Conservation (phyloP, 2,888 invertebrate species). For the Yponomeuta malinellus region DNA sequence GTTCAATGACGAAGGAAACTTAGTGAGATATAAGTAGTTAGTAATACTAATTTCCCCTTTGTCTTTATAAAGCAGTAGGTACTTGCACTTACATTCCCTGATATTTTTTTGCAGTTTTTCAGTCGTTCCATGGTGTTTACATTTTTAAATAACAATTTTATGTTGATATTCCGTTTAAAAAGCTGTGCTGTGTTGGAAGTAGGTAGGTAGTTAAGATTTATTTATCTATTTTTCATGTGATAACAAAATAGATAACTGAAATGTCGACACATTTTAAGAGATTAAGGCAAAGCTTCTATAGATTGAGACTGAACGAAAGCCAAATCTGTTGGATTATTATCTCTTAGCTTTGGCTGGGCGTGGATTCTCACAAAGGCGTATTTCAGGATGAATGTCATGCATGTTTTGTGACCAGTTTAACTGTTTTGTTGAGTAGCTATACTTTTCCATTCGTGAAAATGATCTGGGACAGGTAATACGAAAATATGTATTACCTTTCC, state of each 20-base stretch:
- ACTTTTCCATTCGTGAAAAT: too few species aligned
- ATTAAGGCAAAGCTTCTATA: background rate
- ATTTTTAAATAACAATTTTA: too few species aligned
- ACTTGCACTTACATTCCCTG: too few species aligned
- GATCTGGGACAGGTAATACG: too few species aligned
- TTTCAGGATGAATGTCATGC: background rate
- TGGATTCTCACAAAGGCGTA: background rate
- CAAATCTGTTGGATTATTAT: background rate
- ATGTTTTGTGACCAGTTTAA: background rate
- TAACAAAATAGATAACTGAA: background rate
- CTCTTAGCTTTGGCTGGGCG: background rate
- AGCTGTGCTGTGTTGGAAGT: too few species aligned
- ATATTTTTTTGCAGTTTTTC: too few species aligned
- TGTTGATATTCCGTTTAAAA: too few species aligned
- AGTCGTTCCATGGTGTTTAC: too few species aligned
- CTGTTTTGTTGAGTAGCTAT: too few species aligned
- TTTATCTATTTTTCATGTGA: too few species aligned
- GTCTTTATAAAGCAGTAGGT: background rate
- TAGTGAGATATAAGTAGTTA: background rate
- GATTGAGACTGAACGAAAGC: background rate
- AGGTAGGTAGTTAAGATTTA: too few species aligned
- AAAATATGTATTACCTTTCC: too few species aligned
- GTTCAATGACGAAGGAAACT: background rate
- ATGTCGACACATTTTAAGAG: background rate
- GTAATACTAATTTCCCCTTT: background rate